phyloP scores from a whole-genome alignment of 2,113 vertebrate species.

The Ahaetulla prasina region DNA sequence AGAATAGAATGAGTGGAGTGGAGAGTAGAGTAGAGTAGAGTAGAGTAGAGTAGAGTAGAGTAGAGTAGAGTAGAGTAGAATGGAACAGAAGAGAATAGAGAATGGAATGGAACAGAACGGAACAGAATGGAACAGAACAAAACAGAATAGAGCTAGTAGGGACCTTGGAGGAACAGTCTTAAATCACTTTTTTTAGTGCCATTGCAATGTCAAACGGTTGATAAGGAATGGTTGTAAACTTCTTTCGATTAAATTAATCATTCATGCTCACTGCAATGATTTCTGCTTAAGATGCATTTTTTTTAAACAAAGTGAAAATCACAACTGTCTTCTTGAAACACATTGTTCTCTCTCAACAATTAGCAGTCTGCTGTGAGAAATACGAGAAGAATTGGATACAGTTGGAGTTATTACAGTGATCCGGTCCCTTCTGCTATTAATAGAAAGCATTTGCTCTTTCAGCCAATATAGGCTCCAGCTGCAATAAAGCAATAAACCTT shows the following conservation, averaged over 20 bases:
- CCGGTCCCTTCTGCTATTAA: background rate
- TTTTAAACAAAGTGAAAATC: background rate
- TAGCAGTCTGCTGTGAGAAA: background rate
- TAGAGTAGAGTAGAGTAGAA: too few species aligned
- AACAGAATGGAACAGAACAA: too few species aligned
- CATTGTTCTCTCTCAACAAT: background rate
- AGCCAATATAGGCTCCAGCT: background rate
- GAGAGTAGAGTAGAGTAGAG: too few species aligned
- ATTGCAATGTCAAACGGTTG: too few species aligned
- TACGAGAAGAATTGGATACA: background rate
- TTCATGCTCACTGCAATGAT: background rate
- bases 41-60: too few species aligned
- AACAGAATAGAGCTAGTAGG: too few species aligned
- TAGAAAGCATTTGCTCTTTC: background rate
- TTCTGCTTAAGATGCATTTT: background rate
- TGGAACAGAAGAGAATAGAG: too few species aligned
- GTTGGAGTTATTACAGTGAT: background rate
- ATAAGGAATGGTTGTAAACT: too few species aligned
- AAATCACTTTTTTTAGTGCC: too few species aligned
- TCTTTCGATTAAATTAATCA: background rate
- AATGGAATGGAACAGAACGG: too few species aligned
- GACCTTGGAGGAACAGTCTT: too few species aligned
- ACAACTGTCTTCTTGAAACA: background rate
- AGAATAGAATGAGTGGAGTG: too few species aligned
- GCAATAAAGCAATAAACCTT: background rate